Conservation (phyloP, 2,797 vertebrate species). For the Fistularia tabacaria region DNA sequence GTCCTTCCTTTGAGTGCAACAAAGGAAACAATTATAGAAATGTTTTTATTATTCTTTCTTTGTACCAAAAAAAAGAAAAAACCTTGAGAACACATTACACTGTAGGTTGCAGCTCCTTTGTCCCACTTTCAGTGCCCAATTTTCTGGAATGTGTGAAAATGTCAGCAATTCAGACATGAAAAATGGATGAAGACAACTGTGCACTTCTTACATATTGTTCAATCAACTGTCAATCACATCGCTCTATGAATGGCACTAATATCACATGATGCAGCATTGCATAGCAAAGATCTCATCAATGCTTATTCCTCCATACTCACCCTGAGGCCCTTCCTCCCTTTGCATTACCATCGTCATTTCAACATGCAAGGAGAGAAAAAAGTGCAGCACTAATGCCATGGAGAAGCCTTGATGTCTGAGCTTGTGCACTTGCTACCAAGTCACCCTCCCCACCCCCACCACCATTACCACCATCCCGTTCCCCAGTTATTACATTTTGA, state of each 20-base stretch:
- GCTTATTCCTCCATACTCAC: constrained; percentile 17
- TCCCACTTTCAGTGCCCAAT: constrained; percentile 39
- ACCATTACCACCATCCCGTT: not conserved
- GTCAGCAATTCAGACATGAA: constrained; percentile 54
- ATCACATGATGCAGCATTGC: constrained; percentile 61
- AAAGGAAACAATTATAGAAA: constrained; percentile 29
- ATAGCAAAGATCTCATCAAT: constrained; percentile 60
- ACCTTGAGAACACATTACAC: constrained; percentile 8
- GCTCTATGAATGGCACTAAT: constrained; percentile 55
- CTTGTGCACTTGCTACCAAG: constrained; percentile 68
- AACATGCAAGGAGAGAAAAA: constrained; percentile 65
- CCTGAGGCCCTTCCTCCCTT: constrained; percentile 56
- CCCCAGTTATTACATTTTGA: constrained; percentile 34
- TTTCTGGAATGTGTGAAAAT: constrained; percentile 52
- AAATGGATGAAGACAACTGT: constrained; percentile 53
- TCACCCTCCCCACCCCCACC: constrained; percentile 28
- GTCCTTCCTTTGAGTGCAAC: constrained; percentile 7
- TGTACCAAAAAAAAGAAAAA: constrained; percentile 3
- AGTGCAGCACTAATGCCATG: constrained; percentile 59
- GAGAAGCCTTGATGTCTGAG: constrained; percentile 68
- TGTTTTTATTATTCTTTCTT: constrained; percentile 33
- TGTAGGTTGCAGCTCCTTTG: constrained; percentile 37
- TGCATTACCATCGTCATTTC: constrained; percentile 63
- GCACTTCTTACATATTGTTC: constrained; percentile 50
- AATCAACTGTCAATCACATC: constrained; percentile 63